These are phyloP conservation scores for Aythya baeri DNA, from an alignment of 2,113 vertebrate genomes.

Conservation along the genomic window DNA sequence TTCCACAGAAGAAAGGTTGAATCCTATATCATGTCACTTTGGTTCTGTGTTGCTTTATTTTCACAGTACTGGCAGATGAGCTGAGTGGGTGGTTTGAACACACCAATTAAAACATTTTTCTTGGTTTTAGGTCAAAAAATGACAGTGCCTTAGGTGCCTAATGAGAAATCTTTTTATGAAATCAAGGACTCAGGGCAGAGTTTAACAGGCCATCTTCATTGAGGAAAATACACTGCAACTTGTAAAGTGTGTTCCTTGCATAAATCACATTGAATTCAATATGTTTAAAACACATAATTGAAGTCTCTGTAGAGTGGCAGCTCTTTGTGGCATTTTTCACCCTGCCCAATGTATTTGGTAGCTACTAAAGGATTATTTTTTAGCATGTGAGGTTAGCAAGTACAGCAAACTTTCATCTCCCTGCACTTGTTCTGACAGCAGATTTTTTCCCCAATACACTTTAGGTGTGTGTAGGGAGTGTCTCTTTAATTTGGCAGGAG, in stretches of 20 bases:
- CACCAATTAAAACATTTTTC: not conserved
- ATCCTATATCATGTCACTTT: fast-evolving
- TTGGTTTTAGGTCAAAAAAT: not conserved
- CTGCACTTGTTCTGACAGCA: not conserved
- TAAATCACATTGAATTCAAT: not conserved
- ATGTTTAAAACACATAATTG: not conserved
- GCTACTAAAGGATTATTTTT: not conserved
- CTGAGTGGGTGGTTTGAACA: not conserved
- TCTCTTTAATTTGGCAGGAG: not conserved
- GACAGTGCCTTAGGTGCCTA: not conserved
- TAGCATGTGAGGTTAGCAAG: not conserved
- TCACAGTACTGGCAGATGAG: not conserved
- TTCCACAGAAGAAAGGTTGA: not conserved
- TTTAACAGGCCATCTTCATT: not conserved
- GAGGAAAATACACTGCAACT: not conserved
- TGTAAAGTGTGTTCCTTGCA: not conserved
- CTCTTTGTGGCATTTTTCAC: not conserved
- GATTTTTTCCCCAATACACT: not conserved
- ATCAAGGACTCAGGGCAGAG: not conserved
- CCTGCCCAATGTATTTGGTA: not conserved
- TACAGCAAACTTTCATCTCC: not conserved
- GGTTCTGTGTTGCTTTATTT: not conserved
- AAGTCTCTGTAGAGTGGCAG: not conserved
- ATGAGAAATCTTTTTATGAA: not conserved
- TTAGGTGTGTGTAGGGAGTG: not conserved